These are phyloP conservation scores for Acinonyx jubatus DNA, from an alignment of 2,113 vertebrate species.

Conservation along the genomic window DNA sequence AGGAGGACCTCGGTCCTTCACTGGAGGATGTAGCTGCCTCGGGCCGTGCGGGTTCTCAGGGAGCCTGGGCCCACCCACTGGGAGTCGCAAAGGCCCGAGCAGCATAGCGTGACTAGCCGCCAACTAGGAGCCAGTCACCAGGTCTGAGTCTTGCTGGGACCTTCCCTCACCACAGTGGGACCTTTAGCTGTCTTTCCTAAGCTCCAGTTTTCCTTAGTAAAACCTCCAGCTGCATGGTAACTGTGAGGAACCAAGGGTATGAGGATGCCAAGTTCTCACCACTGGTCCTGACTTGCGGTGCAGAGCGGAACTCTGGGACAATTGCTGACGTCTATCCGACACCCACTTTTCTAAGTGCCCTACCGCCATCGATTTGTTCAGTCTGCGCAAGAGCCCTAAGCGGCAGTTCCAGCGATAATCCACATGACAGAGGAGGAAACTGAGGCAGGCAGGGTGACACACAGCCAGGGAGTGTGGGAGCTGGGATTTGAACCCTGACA, in stretches of 20 bases:
- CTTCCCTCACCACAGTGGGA: background rate
- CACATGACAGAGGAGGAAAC: background rate
- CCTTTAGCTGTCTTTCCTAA: background rate
- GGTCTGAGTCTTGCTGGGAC: no score
- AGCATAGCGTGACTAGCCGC: no score
- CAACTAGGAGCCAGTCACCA: rapidly evolving
- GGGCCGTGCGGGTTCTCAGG: background rate
- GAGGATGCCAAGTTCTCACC: background rate
- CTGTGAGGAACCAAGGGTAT: background rate
- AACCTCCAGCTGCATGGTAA: rapidly evolving
- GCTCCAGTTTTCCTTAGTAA: background rate
- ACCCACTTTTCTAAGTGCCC: background rate
- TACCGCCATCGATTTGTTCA: background rate
- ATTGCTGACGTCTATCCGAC: no score
- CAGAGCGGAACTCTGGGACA: background rate
- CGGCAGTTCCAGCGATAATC: background rate
- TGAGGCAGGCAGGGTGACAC: background rate
- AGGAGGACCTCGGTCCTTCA: background rate
- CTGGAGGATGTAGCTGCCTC: background rate
- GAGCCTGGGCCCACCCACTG: background rate
- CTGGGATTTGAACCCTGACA: background rate
- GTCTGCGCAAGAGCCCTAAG: background rate
- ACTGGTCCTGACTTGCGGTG: background rate
- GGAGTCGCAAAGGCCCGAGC: background rate
- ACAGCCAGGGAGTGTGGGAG: background rate